Evolutionary conservation across 2,888 invertebrate species (phyloP).

Genomic region (Eurytoma adleriae): DNA sequence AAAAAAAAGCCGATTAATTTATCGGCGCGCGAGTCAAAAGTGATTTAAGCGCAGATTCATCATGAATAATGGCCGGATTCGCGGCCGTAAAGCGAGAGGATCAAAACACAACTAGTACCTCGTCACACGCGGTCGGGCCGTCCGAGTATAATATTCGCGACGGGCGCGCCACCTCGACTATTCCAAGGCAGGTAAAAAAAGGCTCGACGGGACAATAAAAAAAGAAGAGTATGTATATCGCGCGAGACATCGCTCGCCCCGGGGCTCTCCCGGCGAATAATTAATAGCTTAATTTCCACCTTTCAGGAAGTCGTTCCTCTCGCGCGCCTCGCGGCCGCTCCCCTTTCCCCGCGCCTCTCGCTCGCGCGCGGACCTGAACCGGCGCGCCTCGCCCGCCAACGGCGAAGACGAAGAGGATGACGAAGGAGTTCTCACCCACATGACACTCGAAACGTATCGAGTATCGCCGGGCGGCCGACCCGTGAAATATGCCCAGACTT

Average conservation of each 20-base stretch:
- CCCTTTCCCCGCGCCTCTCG: constrained; percentile 49
- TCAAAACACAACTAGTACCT: constrained; percentile 28
- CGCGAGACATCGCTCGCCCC: constrained; percentile 5
- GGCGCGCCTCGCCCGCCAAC: constrained; percentile 59
- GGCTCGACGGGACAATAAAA: background rate
- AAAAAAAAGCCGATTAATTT: constrained; percentile 1
- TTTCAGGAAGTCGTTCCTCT: constrained; percentile 68
- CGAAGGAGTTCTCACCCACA: constrained; percentile 60
- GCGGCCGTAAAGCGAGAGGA: constrained; percentile 11
- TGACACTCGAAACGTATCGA: constrained; percentile 52
- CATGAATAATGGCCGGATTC: constrained; percentile 19
- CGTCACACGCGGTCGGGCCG: background rate
- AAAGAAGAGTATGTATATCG: background rate
- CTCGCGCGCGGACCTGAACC: background rate
- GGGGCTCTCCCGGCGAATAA: constrained; percentile 62
- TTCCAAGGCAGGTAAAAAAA: background rate
- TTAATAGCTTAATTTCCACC: constrained; percentile 74
- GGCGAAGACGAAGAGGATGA: constrained; percentile 61
- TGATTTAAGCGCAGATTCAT: constrained; percentile 36
- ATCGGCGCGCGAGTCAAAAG: constrained; percentile 33
- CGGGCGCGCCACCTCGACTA: background rate
- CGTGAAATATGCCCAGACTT: constrained; percentile 42
- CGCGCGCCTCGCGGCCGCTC: background rate
- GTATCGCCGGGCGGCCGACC: constrained; percentile 18
- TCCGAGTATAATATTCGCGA: no score